Evolutionary conservation across 2,888 invertebrate genomes (phyloP).

Genomic region (Nudaria mundana): DNA sequence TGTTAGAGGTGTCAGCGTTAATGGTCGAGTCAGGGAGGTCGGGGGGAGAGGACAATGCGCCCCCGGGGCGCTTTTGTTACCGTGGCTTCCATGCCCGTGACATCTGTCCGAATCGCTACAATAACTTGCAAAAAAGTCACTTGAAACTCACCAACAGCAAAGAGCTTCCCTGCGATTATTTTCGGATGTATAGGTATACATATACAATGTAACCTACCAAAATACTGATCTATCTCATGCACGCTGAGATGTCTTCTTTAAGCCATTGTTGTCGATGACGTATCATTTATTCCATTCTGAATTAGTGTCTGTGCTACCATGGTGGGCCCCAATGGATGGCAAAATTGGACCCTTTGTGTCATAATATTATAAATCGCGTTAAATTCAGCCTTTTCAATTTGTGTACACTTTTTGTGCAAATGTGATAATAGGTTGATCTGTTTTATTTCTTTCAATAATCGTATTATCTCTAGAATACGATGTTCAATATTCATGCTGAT

Average conservation of each 20-base stretch:
- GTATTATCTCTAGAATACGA: too few relatives aligned
- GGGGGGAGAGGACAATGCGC: constrained; percentile 68
- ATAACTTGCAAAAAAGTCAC: constrained; percentile 77
- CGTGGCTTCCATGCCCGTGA: constrained; percentile 71
- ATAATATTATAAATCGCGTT: constrained; percentile 64
- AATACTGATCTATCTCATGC: constrained; percentile 34
- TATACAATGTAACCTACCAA: constrained; percentile 51
- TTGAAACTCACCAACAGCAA: constrained; percentile 66
- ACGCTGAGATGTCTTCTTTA: constrained; percentile 63
- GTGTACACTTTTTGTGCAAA: constrained; percentile 22
- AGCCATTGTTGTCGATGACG: constrained; percentile 65
- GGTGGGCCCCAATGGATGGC: constrained; percentile 57
- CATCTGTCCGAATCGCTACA: constrained; percentile 79
- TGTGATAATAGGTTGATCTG: constrained; percentile 13
- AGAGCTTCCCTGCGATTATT: constrained; percentile 60
- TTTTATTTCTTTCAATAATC: constrained; percentile 19
- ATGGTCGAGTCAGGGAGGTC: constrained; percentile 65
- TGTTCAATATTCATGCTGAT: too few relatives aligned
- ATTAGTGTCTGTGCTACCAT: constrained; percentile 46
- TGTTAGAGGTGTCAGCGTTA: constrained; percentile 75
- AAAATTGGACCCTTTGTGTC: constrained; percentile 45
- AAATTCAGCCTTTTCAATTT: constrained; percentile 47
- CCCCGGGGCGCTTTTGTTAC: constrained; percentile 75
- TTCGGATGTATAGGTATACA: constrained; percentile 61
- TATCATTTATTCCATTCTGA: constrained; percentile 67